Base-by-base conservation (phyloP, 2,888 invertebrate genomes). In the Dolichopus griseipennis region DNA sequence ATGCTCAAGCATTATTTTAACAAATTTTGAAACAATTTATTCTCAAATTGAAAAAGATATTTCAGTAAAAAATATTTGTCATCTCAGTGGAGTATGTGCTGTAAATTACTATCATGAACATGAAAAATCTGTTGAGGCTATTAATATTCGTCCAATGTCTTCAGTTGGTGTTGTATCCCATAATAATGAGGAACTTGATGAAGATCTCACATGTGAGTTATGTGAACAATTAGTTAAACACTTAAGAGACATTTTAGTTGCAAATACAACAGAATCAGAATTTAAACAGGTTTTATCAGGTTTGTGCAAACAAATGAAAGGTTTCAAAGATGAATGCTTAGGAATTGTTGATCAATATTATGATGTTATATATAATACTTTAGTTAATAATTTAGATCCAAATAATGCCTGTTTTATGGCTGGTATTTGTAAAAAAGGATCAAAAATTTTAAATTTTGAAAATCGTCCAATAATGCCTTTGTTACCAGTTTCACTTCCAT, bases 191-290 rank as follows among this genome's bases (percentile, higher is more conserved):
- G 18, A 52, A 7, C 1, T 52, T 18, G 15, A 77, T 73, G 87
- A 88, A 73, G 88, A 89, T 76, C 84, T 92, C 67, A 89, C 93
- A 0, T 95, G 95, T 78, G 90, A 93, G 75, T 84, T 95, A 68
- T 95, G 95, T 79, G 88, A 92, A 75, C 91, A 93, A 78, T 81
- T 95, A 66, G 89, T 94, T 0, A 82, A 83, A 27, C 93, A 95
- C 79, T 83, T 94, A 72, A 87, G 89, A 70, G 91, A 94, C 76
- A 83, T 93, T 8, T 79, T 95, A 33, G 84, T 92, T 37, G 89
- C 94, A 21, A 93, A 95, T 78, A 93, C 94, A 0, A 93, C 95
- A 0, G 90, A 91, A 79, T 74, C 82, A 0, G 92, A 95, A 81
- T 95, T 95, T 81, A 86, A 90, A 78, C 83, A 85, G 75, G 88